Evolutionary conservation across 2,113 vertebrate species (phyloP).

Genomic region (Cisticola juncidis): DNA sequence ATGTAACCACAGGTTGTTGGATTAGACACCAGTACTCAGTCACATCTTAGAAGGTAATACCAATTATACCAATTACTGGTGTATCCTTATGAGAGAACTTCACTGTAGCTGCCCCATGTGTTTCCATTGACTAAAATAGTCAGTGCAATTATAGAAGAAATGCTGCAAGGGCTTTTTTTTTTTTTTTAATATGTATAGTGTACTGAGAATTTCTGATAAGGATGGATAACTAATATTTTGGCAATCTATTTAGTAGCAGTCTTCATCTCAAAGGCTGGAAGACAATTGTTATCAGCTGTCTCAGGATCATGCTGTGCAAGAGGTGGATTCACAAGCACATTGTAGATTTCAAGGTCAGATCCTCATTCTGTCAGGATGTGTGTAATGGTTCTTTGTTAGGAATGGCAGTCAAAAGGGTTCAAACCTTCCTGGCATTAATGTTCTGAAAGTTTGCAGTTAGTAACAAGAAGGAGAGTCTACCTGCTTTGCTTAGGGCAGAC

Average conservation of each 20-base stretch:
- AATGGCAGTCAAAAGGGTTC: not conserved
- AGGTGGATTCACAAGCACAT: not conserved
- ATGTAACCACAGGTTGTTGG: not conserved
- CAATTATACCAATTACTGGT: not conserved
- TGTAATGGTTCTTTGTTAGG: not conserved
- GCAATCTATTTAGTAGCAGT: not conserved
- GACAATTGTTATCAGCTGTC: not conserved
- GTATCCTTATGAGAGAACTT: not conserved
- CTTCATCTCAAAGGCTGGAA: not conserved
- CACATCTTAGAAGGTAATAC: not conserved
- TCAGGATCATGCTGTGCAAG: not conserved
- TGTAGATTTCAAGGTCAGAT: not conserved
- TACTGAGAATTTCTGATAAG: not conserved
- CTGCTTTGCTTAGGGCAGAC: not conserved
- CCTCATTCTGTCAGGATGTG: not conserved
- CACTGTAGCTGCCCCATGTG: not conserved
- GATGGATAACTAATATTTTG: not conserved
- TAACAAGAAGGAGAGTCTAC: not conserved
- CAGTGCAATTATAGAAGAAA: not conserved
- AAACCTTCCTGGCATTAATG: not conserved
- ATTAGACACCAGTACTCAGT: not conserved
- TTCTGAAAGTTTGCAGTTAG: not conserved
- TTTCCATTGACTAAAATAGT: not conserved
- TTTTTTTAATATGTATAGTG: not conserved
- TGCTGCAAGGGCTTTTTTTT: not conserved